A percentile compares a stretch with the other conserved stretches of the same genome.
phyloP scores from a whole-genome alignment of 2,888 invertebrate genomes.

The Drosophila engyochracea region DNA sequence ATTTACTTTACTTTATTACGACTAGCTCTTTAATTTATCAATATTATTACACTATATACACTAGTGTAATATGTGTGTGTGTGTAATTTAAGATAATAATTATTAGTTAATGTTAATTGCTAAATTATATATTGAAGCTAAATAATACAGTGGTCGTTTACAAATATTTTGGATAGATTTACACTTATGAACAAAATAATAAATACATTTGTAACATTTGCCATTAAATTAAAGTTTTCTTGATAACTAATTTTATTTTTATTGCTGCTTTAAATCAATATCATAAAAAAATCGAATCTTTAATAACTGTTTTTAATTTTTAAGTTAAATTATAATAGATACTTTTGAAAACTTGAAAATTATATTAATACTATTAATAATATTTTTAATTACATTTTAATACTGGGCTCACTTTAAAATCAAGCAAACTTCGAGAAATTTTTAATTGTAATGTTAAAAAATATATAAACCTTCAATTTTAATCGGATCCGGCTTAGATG shows the following conservation, averaged over 20 bases:
- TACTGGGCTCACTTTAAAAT: background rate
- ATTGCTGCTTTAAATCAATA: background rate
- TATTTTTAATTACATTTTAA: background rate
- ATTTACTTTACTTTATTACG: constrained; percentile 45
- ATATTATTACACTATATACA: constrained; percentile 30
- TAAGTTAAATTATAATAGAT: background rate
- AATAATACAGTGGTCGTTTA: background rate
- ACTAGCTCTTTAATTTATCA: constrained; percentile 22
- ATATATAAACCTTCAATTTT: background rate
- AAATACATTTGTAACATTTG: background rate
- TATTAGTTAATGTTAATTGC: background rate
- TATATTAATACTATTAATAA: background rate
- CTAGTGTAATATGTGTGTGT: constrained; percentile 6
- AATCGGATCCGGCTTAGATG: background rate
- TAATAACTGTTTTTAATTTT: background rate
- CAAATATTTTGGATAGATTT: background rate
- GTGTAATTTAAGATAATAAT: constrained; percentile 2
- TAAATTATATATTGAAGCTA: background rate
- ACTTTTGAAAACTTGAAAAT: background rate
- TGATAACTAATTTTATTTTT: background rate
- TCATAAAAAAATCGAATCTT: background rate
- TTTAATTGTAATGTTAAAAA: background rate
- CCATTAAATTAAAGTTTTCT: background rate
- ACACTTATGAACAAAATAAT: background rate
- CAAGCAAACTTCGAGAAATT: background rate